Conservation (phyloP, 2,797 vertebrate species). For the Lepus oiostolus region DNA sequence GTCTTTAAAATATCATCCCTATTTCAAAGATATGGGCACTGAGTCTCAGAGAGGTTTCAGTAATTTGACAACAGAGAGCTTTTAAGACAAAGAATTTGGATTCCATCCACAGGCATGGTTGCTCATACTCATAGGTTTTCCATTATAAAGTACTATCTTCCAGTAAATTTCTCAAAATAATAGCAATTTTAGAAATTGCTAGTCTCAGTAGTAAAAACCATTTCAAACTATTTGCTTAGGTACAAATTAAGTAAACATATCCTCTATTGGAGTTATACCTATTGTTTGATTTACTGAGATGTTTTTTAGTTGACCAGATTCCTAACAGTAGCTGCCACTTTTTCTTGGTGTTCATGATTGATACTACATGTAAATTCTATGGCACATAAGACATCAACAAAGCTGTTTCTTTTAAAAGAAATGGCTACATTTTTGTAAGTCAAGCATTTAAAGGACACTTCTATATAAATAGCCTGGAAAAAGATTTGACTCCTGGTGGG, state of each 20-base stretch:
- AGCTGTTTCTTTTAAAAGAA: background rate
- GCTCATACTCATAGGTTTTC: background rate
- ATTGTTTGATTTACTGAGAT: constrained; percentile 29
- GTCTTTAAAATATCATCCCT: background rate
- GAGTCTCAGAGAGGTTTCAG: background rate
- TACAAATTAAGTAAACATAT: constrained; percentile 51
- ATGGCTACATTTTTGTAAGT: background rate
- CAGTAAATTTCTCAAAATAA: constrained; percentile 35
- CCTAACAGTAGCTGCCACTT: constrained; percentile 30
- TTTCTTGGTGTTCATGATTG: background rate
- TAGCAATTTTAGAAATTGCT: background rate
- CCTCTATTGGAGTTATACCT: constrained; percentile 15
- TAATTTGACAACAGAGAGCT: background rate
- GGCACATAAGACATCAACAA: background rate
- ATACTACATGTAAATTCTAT: background rate
- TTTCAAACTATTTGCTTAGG: constrained; percentile 32
- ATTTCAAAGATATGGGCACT: constrained; percentile 24
- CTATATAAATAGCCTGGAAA: background rate
- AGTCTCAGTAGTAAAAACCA: constrained; percentile 17
- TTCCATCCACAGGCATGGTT: background rate
- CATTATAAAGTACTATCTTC: background rate
- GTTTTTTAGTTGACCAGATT: background rate
- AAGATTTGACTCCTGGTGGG: background rate
- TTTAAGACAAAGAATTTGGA: background rate
- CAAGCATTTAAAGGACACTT: background rate